Conservation (phyloP, 2,888 invertebrate species). For the Idaea straminata region DNA sequence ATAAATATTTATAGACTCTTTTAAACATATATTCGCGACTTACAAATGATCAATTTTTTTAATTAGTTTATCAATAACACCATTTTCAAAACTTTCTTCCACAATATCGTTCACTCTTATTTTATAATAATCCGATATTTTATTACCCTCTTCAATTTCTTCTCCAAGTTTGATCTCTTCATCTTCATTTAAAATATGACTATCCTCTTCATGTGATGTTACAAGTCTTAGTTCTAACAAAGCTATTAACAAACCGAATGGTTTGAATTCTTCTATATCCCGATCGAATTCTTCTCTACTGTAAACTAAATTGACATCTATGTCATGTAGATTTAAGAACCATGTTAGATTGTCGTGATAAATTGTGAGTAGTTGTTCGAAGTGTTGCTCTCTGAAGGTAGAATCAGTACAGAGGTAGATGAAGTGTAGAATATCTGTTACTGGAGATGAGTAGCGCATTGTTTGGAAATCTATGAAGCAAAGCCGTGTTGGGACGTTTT, state of each 20-base stretch:
- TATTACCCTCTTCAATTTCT: constrained; percentile 12
- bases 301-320: constrained; percentile 48
- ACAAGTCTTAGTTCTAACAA: constrained; percentile 57
- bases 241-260: constrained; percentile 58
- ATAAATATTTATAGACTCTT: too few species aligned
- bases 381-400: constrained; percentile 52
- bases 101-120: constrained; percentile 60
- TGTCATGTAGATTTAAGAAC: constrained; percentile 44
- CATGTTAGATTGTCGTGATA: constrained; percentile 54
- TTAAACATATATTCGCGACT: not conserved
- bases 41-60: constrained; percentile 28
- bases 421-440: constrained; percentile 60
- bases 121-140: constrained; percentile 34
- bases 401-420: constrained; percentile 60
- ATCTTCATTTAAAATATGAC: constrained; percentile 35
- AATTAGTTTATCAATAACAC: constrained; percentile 48
- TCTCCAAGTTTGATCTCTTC: constrained; percentile 30
- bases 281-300: constrained; percentile 45
- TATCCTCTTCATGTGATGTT: constrained; percentile 37
- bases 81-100: constrained; percentile 49
- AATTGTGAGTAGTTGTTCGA: constrained; percentile 41
- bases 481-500: constrained; percentile 38
- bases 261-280: constrained; percentile 48
- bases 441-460: constrained; percentile 60
- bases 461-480: constrained; percentile 69